Percentiles rank a stretch among this genome's conserved stretches.
phyloP scores from a whole-genome alignment of 1,140 invertebrate species.

The Macrocentrus cingulum region DNA sequence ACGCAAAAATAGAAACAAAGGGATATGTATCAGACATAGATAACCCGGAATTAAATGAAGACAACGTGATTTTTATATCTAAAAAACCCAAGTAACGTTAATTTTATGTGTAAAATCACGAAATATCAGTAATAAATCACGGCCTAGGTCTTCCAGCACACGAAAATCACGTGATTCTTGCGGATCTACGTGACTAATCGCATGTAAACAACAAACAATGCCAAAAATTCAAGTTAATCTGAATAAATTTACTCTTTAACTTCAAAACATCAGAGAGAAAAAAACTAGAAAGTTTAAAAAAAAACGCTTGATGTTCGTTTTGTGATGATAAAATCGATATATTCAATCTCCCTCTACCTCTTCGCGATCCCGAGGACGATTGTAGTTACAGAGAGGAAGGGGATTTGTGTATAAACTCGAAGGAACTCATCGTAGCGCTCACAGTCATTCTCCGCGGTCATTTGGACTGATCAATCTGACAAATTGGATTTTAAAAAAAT shows the following conservation, averaged over 20 bases:
- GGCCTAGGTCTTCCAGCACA: background rate
- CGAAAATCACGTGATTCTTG: background rate
- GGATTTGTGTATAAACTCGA: conserved; percentile 36
- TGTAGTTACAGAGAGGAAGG: conserved; percentile 33
- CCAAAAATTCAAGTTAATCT: too few species aligned
- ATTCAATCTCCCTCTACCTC: background rate
- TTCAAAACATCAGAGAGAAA: background rate
- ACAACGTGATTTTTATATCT: too few species aligned
- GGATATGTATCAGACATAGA: background rate
- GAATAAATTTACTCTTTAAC: too few species aligned
- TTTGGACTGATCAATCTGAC: conserved; percentile 1
- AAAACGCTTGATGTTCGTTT: background rate
- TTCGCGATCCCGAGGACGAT: background rate
- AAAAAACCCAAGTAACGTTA: too few species aligned
- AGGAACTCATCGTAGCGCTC: conserved; percentile 22
- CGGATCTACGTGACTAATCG: background rate
- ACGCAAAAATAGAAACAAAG: background rate
- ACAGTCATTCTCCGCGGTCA: conserved; percentile 34
- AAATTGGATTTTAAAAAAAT: conserved; percentile 19
- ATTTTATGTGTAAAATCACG: too few species aligned
- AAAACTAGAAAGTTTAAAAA: background rate
- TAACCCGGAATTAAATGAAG: too few species aligned
- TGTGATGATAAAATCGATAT: too few species aligned
- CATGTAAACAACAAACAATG: background rate
- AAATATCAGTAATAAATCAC: background rate